Evolutionary conservation across 2,888 invertebrate species (phyloP), one percentile per base, ranked within the genome.

Genomic region (Argyra leucocephala): DNA sequence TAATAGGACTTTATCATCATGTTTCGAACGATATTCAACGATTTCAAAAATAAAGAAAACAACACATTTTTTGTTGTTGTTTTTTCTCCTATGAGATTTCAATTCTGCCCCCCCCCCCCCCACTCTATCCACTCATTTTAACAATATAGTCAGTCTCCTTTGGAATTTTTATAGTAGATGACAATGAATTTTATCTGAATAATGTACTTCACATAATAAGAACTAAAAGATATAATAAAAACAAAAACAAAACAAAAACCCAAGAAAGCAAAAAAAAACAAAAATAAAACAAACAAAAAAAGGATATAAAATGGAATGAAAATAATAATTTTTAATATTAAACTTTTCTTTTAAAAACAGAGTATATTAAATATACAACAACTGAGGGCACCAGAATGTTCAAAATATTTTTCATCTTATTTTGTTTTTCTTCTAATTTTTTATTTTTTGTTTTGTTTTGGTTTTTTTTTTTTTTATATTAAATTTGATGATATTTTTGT

Each of bases 241-340:
- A 9, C 9, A 48, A 9, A 15, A 48, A 18, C 2, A 48, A 18
- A 18, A 48, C 15, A n/a, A 48, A 15, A 10, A 31, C n/a, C n/a
- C 10, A 31, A 31, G 10, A 31, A 31, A 7, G 31, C 6, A n/a
- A 48, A 9, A 15, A 48, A 48, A 48, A 48, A 9, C 9, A 48
- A 9, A 15, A 48, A 18, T 18, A 48, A 18, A 18, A 48, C 15
- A n/a, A 48, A 15, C 4, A 48, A 48, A n/a, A 48, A 18, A 1
- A 15, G n/a, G 48, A 48, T 18, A 48, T 48, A 48, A 48, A n/a
- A 48, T 15, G n/a, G 48, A 18, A 48, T 18, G 18, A 48, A 48
- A 48, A 48, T 48, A 48, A 48, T 48, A 48, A 48, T 48, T 48
- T 48, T 48, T 48, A 48, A 48, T 48, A 48, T 48, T 48, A 48